These are phyloP conservation scores for Camelus bactrianus DNA, from an alignment of 2,113 vertebrate genomes.

Conservation along the genomic window DNA sequence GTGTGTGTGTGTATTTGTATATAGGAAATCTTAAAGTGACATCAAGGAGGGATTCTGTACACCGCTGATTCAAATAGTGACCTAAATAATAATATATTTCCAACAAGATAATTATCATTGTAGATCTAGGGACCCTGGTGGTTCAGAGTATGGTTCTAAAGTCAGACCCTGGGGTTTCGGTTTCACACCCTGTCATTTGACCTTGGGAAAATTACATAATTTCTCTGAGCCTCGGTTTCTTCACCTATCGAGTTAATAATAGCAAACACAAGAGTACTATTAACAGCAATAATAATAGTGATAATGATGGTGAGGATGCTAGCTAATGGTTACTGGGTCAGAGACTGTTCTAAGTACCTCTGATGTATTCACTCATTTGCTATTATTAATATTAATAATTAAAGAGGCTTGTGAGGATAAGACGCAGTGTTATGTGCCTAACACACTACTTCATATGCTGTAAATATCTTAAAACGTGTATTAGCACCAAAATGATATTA, in stretches of 20 bases:
- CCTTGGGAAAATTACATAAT: neutral
- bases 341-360: neutral
- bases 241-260: neutral
- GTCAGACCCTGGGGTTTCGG: neutral
- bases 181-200: neutral
- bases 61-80: neutral
- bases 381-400: neutral
- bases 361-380: neutral
- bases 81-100: neutral
- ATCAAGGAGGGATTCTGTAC: neutral
- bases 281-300: neutral
- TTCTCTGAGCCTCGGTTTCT: neutral
- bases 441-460: neutral
- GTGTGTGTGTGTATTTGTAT: too few species aligned
- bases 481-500: neutral
- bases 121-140: neutral
- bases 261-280: neutral
- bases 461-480: neutral
- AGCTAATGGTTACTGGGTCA: rapidly evolving
- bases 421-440: neutral
- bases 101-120: neutral
- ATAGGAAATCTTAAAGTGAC: neutral
- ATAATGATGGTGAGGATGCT: neutral
- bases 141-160: neutral
- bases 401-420: neutral